A percentile compares a stretch with the other conserved stretches of the same genome.
Evolutionary conservation across 2,888 invertebrate genomes (phyloP).

Genomic region (Cantharis rustica): DNA sequence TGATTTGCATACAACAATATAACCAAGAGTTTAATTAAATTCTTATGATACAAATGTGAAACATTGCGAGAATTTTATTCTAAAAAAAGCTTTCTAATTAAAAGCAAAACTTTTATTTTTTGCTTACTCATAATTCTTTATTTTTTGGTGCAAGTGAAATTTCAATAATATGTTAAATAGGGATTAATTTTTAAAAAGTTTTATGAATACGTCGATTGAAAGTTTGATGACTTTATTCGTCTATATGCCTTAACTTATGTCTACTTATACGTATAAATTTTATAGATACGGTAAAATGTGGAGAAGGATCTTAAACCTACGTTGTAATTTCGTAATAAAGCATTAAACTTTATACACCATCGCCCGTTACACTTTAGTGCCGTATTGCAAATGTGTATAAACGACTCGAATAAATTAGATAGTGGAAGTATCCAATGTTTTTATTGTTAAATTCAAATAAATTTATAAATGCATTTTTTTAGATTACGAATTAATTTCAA

Average conservation of each 20-base stretch:
- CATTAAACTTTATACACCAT: slow-evolving; percentile 28
- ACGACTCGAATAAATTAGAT: slow-evolving; percentile 14
- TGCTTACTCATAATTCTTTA: not conserved
- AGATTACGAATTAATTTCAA: not conserved
- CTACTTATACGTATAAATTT: slow-evolving; percentile 22
- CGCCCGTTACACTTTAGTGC: slow-evolving; percentile 20
- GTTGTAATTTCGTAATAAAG: slow-evolving; percentile 28
- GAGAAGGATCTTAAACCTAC: slow-evolving; percentile 27
- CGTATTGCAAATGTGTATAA: slow-evolving; percentile 16
- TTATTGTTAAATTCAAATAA: not conserved
- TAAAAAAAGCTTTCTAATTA: slow-evolving; percentile 23
- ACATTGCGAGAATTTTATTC: slow-evolving; percentile 28
- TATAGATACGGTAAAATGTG: slow-evolving; percentile 27
- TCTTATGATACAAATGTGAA: slow-evolving; percentile 40
- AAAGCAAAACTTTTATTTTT: slow-evolving; percentile 21
- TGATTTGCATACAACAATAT: slow-evolving; percentile 35
- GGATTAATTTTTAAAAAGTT: not conserved
- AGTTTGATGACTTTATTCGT: not conserved
- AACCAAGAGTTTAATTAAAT: slow-evolving; percentile 38
- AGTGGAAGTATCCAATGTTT: not conserved
- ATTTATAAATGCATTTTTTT: not conserved
- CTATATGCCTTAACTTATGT: not conserved
- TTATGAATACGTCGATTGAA: not conserved
- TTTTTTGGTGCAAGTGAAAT: not conserved
- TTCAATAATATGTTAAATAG: not conserved